These are phyloP conservation scores for Calidris pygmaea DNA, from an alignment of 2,113 vertebrate genomes.

Conservation along the genomic window DNA sequence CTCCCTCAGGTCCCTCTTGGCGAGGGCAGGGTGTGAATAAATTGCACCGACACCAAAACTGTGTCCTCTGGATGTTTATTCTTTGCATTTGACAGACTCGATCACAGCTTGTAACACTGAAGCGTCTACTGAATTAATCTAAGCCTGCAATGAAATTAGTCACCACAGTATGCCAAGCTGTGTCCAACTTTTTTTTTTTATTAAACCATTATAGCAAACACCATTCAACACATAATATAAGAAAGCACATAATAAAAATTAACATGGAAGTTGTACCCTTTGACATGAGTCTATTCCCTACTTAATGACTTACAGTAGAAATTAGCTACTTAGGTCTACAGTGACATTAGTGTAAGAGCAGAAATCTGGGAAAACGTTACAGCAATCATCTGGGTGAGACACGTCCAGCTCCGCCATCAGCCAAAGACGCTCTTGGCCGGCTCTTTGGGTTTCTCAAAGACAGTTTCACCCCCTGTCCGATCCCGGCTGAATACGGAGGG, in stretches of 20 bases:
- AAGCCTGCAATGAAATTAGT: not conserved
- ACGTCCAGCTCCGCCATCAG: constrained; percentile 75
- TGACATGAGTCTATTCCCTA: not conserved
- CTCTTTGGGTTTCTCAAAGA: constrained; percentile 79
- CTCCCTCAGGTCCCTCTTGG: not conserved
- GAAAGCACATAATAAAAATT: not conserved
- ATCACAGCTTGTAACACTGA: not conserved
- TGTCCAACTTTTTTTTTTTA: not conserved
- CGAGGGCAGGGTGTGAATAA: not conserved
- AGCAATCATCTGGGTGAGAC: not conserved
- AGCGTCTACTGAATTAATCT: not conserved
- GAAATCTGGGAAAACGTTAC: not conserved
- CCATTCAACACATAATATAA: not conserved
- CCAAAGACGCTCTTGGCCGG: constrained; percentile 87
- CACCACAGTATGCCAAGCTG: not conserved
- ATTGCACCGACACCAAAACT: not conserved
- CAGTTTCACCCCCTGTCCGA: constrained; percentile 86
- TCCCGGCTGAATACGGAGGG: constrained; percentile 88
- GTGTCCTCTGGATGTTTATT: not conserved
- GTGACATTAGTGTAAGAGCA: not conserved
- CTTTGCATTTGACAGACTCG: not conserved
- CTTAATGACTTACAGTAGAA: not conserved
- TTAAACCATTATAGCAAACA: constrained; percentile 35
- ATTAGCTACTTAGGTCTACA: not conserved
- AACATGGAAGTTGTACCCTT: not conserved